phyloP scores from a whole-genome alignment of 2,797 vertebrate genomes.

The Bradypus variegatus region DNA sequence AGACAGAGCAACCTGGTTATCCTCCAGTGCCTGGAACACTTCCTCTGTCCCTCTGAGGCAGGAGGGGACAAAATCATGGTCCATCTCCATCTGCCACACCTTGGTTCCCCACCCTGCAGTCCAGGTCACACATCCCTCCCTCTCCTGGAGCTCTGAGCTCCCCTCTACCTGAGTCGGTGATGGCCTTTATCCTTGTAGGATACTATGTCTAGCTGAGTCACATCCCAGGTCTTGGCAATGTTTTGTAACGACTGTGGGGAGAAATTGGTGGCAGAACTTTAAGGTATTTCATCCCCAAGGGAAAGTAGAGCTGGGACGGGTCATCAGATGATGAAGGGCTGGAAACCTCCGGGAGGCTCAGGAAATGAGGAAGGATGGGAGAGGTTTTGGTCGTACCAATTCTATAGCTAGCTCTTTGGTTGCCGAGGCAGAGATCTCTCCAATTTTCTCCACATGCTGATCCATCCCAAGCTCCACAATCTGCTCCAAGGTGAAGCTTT shows the following conservation, averaged over 20 bases:
- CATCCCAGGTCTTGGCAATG: constrained; percentile 81
- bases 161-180: constrained; percentile 78
- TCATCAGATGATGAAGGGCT: background rate
- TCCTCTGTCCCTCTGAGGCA: constrained; percentile 82
- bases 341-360: too few relatives aligned
- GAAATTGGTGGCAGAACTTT: background rate
- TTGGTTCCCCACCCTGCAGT: background rate
- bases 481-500: constrained; percentile 81
- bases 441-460: constrained; percentile 77
- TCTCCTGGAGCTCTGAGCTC: background rate
- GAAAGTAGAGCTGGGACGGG: background rate
- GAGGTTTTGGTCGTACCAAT: constrained; percentile 70
- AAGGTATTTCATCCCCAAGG: background rate
- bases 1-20: constrained; percentile 85
- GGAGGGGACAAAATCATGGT: background rate
- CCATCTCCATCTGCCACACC: background rate
- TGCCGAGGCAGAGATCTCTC: constrained; percentile 82
- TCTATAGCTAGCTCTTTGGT: constrained; percentile 88
- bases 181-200: constrained; percentile 85
- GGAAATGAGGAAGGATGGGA: background rate
- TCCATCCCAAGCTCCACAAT: constrained; percentile 82
- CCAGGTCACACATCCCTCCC: background rate
- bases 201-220: constrained; percentile 76
- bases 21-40: constrained; percentile 84
- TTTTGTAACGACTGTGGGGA: constrained; percentile 78